These are phyloP conservation scores for Ferrisia virgata DNA, from an alignment of 2,888 invertebrate genomes.

Conservation along the genomic window DNA sequence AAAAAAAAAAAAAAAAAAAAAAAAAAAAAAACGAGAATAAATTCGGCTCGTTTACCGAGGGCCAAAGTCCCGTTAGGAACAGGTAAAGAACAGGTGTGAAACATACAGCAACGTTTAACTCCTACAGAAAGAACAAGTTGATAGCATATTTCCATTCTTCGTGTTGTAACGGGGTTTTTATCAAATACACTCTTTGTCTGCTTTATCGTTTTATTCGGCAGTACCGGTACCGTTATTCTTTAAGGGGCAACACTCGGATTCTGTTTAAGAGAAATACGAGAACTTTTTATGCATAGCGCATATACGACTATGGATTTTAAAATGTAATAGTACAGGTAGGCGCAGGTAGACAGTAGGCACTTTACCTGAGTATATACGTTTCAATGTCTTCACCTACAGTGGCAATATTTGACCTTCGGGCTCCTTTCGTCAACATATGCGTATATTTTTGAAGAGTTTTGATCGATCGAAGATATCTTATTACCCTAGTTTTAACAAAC, in stretches of 20 bases:
- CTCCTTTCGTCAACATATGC: neutral
- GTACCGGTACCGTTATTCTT: neutral
- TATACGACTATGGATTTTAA: neutral
- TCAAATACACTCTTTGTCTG: conserved; percentile 9
- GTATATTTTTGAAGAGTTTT: neutral
- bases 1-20: neutral
- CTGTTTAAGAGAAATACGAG: neutral
- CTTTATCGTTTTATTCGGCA: conserved; percentile 22
- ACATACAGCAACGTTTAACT: conserved; percentile 31
- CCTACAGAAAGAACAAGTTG: conserved; percentile 20
- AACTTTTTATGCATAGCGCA: neutral
- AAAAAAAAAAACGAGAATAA: neutral
- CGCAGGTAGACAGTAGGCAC: too few relatives aligned
- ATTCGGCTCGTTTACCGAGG: neutral
- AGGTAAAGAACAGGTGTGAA: conserved; percentile 42
- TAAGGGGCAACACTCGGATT: conserved; percentile 15
- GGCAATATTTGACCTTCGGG: neutral
- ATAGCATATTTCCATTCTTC: conserved; percentile 23
- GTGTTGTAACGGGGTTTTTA: conserved; percentile 8
- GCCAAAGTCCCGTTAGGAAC: conserved; percentile 38
- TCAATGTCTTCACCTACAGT: neutral
- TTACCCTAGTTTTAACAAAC: neutral
- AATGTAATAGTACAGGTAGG: too few relatives aligned
- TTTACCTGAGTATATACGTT: neutral
- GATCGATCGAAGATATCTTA: neutral